Evolutionary conservation across 1,140 invertebrate species (phyloP).

Genomic region (Achatina immaculata): DNA sequence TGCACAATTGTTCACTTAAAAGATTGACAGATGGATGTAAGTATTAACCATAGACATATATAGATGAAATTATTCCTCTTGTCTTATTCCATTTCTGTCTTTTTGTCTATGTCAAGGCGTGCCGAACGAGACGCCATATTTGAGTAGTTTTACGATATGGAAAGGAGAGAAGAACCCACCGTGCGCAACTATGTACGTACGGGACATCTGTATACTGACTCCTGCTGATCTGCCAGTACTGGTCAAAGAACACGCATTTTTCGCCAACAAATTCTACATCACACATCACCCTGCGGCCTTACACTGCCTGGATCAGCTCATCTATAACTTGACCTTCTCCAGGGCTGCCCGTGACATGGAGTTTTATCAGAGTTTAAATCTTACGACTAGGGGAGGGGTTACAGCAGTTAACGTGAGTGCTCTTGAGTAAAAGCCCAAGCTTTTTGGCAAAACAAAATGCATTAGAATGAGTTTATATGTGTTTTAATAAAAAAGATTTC

Average conservation of each 20-base stretch:
- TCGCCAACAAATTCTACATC: constrained; percentile 67
- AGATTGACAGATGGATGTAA: no score
- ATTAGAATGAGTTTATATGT: no score
- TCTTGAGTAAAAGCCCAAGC: no score
- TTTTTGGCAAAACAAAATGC: no score
- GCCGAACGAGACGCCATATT: constrained; percentile 55
- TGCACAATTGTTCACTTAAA: no score
- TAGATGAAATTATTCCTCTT: no score
- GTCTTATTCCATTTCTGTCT: no score
- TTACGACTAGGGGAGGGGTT: neutral
- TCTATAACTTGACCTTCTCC: constrained; percentile 45
- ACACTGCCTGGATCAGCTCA: constrained; percentile 65
- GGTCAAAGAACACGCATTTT: constrained; percentile 54
- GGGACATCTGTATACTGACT: constrained; percentile 63
- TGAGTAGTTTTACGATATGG: constrained; percentile 57
- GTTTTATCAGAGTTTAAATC: constrained; percentile 45
- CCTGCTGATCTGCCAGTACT: constrained; percentile 59
- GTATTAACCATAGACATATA: no score
- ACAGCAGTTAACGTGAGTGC: no score
- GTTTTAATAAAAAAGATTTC: no score
- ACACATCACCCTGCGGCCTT: constrained; percentile 59
- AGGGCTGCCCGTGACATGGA: constrained; percentile 42
- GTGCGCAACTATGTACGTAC: constrained; percentile 43
- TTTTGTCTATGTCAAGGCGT: no score
- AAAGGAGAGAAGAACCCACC: neutral